Evolutionary conservation across 1,140 invertebrate species (phyloP), one percentile per base, ranked within the genome.

Genomic region (Diorhabda sublineata): DNA sequence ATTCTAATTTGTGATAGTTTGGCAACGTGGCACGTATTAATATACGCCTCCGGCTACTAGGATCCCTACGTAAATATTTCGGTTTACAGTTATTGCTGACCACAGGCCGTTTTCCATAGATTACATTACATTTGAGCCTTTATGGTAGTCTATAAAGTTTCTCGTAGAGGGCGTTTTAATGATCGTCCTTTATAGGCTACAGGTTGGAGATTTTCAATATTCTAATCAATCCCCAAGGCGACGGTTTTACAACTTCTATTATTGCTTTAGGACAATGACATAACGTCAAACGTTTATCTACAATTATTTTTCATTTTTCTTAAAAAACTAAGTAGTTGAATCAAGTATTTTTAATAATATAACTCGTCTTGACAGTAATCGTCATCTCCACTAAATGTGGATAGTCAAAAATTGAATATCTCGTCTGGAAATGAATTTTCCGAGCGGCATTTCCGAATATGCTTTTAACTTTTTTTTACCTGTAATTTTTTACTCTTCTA

Each of bases 71-170:
- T 42, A 61, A 61, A 41, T 61, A 61, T 61, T 61, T 61, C n/a
- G 59, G 11, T 61, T 61, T 61, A 61, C 59, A 61, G 42, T 61
- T 61, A 61, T 61, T 41, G 59, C 59, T 61, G 59, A 61, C 59
- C 59, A 61, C 42, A 42, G 59, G 6, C n/a, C 47, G 47, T 52
- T 52, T 52, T 52, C 47, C 47, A 52, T 52, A 52, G 47, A 52
- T 52, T 52, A 52, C 47, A 52, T 52, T n/a, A n/a, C 47, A 52
- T 52, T 52, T 52, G 6, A n/a, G 47, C 47, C 47, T 52, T 52
- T 52, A 52, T 52, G n/a, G 47, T 26, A 52, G 47, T n/a, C 47
- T 52, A 52, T 52, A 52, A 52, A 52, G 47, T 52, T n/a, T 52
- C n/a, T 6, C n/a, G 47, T 8, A 52, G 47, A 52, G 47, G 47